Base-by-base conservation (phyloP, 2,797 vertebrate species). In the Ptychadena robeensis region DNA sequence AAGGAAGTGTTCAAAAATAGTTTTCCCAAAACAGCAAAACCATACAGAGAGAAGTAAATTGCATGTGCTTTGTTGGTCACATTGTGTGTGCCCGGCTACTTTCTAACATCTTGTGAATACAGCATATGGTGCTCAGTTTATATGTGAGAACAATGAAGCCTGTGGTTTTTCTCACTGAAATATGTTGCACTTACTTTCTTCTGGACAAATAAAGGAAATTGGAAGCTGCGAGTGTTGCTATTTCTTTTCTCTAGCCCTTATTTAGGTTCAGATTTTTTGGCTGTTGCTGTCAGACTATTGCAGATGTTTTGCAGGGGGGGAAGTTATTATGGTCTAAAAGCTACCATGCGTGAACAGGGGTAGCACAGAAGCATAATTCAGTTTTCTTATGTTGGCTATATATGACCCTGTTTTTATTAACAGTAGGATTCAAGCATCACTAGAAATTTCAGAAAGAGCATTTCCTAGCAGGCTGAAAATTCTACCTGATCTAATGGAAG, bases 1-100 rank as follows among this genome's bases (percentile, higher is more conserved):
- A 28, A 74, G 77, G 34, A 84, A 84, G 76, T 34, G n/a, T 31
- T 35, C 44, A 79, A 72, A 83, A 83, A 66, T 67, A 83, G 12
- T 30, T 57, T 67, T 59, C 48, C 59, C 28, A 65, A 68, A 73
- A 70, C 30, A 70, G 61, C 34, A 69, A n/a, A 9, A 71, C 22
- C 68, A 83, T 83, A 83, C 8, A 44, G 59, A 68, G 30, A 57
- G 61, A 61, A 83, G 59, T 73, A 44, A 79, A 79, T 57, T 1
- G 44, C 57, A 53, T 80, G 70, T 74, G 61, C 73, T 69, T 73
- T 74, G 27, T 61, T 80, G 70, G 82, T 84, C 77, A 80, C 64
- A 80, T 74, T 74, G 76, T 35, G 25, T 69, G 59, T 61, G 48
- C 44, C 35, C 73, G 68, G 82, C 48, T 28, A 69, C 61, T 69